Percentiles rank a stretch among this genome's conserved stretches.
These are phyloP conservation scores for Ammodramus savannarum DNA, from an alignment of 2,113 vertebrate genomes.

Conservation along the genomic window DNA sequence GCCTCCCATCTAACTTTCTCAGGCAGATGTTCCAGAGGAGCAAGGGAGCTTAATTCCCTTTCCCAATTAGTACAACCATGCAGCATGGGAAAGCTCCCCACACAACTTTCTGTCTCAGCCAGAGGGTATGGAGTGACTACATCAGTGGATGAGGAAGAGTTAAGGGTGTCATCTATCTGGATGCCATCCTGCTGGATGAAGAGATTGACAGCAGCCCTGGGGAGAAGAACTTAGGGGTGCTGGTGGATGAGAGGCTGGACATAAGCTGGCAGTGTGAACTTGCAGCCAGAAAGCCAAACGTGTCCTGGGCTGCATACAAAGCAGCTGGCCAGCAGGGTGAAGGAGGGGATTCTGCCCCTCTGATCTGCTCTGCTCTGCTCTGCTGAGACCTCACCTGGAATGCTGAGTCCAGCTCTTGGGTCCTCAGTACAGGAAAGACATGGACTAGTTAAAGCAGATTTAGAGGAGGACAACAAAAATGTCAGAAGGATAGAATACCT, in stretches of 20 bases:
- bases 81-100: not conserved
- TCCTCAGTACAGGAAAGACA: not conserved
- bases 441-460: not conserved
- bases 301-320: not conserved
- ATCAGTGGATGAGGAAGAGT: not conserved
- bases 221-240: not conserved
- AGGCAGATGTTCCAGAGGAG: not conserved
- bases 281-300: not conserved
- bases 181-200: not conserved
- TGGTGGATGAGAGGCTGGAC: not conserved
- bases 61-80: not conserved
- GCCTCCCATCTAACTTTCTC: not conserved
- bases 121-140: not conserved
- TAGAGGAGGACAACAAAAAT: not conserved
- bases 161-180: not conserved
- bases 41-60: not conserved
- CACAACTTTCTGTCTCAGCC: not conserved
- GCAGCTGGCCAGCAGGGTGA: rapidly evolving
- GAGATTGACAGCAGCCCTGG: not conserved
- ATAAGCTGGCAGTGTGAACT: not conserved
- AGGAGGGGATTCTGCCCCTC: not conserved
- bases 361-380: not conserved
- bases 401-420: not conserved
- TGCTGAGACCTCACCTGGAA: not conserved
- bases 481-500: not conserved